Base-by-base conservation (phyloP, 2,113 vertebrate species). In the Triplophysa siluroides region DNA sequence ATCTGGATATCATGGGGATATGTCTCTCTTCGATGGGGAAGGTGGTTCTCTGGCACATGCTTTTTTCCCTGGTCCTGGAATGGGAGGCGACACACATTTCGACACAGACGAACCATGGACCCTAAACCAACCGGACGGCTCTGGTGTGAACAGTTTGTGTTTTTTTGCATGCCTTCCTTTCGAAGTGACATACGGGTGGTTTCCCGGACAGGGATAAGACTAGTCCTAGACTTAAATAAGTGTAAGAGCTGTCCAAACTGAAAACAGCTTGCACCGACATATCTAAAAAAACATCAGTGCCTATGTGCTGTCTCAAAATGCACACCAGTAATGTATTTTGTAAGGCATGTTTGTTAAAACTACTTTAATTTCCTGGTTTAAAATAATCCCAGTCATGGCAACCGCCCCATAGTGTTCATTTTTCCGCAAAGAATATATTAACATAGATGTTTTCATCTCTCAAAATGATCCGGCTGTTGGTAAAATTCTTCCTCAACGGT, bases 31-130 rank as follows among this genome's bases (percentile, higher is more conserved):
- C 4, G 98, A 99, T 0, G 98, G 98, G 0, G 86, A 93, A 0
- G 98, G 97, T 3, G 98, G 98, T 4, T 98, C 97, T 24, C 90
- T 99, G 88, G 98, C 97, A 23, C 98, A 99, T 0, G 98, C 97
- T 41, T 99, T 95, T 85, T 99, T 98, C 85, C 98, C 98, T 0
- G 97, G 98, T 41, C 93, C 96, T 0, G 96, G 95, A 14, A 94
- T 97, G 87, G 98, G 98, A 0, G 98, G 98, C 0, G 98, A 99
- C 78, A 95, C 94, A 0, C 98, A 99, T 85, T 99, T 99, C 0
- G 98, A 99, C 79, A 92, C 93, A 0, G 97, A 98, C 43, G 98
- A 99, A 83, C 97, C 96, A 0, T 99, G 98, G 98, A 98, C 96
- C 0, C 92, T 98, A 82, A 94, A 95, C 79, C 96, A 93, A 62